phyloP scores from a whole-genome alignment of 2,888 invertebrate species.

The Rhagium mordax region DNA sequence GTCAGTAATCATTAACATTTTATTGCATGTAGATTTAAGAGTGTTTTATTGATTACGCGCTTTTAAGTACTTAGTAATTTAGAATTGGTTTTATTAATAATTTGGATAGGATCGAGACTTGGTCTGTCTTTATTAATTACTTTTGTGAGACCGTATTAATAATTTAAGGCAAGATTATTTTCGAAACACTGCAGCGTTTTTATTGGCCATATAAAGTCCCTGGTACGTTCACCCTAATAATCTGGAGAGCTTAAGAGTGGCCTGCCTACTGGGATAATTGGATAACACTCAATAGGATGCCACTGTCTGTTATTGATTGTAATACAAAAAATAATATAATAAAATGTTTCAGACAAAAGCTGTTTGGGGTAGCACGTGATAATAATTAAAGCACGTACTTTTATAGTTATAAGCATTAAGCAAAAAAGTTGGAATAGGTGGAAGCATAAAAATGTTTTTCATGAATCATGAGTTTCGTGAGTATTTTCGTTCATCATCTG shows the following conservation, averaged over 20 bases:
- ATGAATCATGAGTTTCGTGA: too few species aligned
- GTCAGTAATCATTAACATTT: background rate
- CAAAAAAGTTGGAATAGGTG: too few species aligned
- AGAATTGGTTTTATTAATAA: too few species aligned
- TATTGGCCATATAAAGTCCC: background rate
- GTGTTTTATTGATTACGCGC: background rate
- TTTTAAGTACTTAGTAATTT: too few species aligned
- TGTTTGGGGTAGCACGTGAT: too few species aligned
- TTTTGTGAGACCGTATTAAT: background rate
- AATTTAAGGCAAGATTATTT: background rate
- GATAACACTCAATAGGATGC: conserved; percentile 15
- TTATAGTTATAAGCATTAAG: too few species aligned
- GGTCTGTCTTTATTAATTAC: background rate
- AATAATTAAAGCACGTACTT: too few species aligned
- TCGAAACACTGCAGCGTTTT: background rate
- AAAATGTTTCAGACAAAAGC: background rate
- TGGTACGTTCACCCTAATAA: conserved; percentile 3
- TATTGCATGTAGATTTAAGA: background rate
- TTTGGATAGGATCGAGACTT: too few species aligned
- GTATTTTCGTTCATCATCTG: too few species aligned
- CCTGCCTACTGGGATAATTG: conserved; percentile 7
- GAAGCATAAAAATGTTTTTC: too few species aligned
- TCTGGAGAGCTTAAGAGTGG: conserved; percentile 7
- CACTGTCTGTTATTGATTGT: conserved; percentile 19
- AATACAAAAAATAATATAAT: background rate